These are phyloP conservation scores for Gopherus flavomarginatus DNA, from an alignment of 2,113 vertebrate species.

Conservation along the genomic window DNA sequence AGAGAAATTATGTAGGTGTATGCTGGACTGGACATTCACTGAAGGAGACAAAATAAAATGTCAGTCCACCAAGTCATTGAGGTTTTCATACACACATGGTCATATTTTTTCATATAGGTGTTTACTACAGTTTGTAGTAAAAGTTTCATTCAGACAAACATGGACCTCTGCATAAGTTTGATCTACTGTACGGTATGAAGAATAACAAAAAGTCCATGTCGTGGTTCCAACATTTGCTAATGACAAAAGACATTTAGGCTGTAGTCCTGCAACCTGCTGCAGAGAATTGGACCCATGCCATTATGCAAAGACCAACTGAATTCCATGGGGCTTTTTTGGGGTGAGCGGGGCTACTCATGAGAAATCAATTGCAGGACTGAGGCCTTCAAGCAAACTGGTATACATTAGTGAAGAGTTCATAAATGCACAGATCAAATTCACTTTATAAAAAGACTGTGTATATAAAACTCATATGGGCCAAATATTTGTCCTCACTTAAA, in stretches of 20 bases:
- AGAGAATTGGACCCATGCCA: not conserved
- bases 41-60: not conserved
- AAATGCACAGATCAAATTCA: conserved; percentile 50
- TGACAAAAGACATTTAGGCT: not conserved
- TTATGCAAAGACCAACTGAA: not conserved
- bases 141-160: not conserved
- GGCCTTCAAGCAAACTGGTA: conserved; percentile 56
- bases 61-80: not conserved
- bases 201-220: rapidly evolving
- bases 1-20: not conserved
- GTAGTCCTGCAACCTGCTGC: not conserved
- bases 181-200: not conserved
- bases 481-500: conserved; percentile 50
- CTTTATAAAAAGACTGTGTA: conserved; percentile 15
- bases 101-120: not conserved
- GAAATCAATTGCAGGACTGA: conserved; percentile 52
- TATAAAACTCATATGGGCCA: not conserved
- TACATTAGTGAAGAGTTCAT: conserved; percentile 13
- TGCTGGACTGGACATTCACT: rapidly evolving
- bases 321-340: not conserved
- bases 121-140: not conserved
- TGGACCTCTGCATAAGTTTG: not conserved
- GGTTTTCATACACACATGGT: not conserved
- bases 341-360: conserved; percentile 9
- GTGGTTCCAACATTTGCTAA: not conserved